Percentiles rank a stretch among this genome's conserved stretches.
Evolutionary conservation across 2,797 vertebrate genomes (phyloP).

Genomic region (Sebastes matsubarae): DNA sequence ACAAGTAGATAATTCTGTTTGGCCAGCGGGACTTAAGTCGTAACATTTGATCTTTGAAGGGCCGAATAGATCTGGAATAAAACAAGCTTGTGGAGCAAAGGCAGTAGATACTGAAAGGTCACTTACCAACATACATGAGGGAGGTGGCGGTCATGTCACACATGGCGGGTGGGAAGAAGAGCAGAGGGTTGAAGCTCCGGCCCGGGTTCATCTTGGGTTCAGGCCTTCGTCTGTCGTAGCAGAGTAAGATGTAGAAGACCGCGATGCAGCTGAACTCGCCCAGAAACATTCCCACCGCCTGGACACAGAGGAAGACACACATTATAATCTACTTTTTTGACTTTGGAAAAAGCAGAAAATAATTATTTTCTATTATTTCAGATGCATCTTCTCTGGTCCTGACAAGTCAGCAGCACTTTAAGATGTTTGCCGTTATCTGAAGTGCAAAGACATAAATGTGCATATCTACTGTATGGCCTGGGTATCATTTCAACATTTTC

Average conservation of each 20-base stretch:
- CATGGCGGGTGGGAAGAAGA: conserved; percentile 92
- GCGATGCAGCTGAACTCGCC: conserved; percentile 91
- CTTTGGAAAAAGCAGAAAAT: not conserved
- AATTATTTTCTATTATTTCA: not conserved
- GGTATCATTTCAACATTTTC: not conserved
- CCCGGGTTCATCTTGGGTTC: conserved; percentile 80
- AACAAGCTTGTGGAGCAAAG: not conserved
- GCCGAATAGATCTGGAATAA: not conserved
- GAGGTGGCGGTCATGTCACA: conserved; percentile 94
- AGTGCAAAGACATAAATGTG: not conserved
- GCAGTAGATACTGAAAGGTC: not conserved
- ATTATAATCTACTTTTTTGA: not conserved
- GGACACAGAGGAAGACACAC: not conserved
- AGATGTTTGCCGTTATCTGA: not conserved
- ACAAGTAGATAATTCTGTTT: not conserved
- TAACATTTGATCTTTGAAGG: conserved; percentile 4
- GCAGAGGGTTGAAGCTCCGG: conserved; percentile 86
- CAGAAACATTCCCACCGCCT: conserved; percentile 96
- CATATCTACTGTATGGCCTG: not conserved
- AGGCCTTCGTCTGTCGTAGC: conserved; percentile 73
- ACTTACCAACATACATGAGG: conserved; percentile 95
- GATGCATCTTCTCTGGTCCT: not conserved
- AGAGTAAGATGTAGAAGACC: conserved; percentile 88
- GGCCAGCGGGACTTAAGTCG: not conserved
- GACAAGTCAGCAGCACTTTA: not conserved